Base-by-base conservation (phyloP, 2,113 vertebrate genomes). In the Prinia subflava region DNA sequence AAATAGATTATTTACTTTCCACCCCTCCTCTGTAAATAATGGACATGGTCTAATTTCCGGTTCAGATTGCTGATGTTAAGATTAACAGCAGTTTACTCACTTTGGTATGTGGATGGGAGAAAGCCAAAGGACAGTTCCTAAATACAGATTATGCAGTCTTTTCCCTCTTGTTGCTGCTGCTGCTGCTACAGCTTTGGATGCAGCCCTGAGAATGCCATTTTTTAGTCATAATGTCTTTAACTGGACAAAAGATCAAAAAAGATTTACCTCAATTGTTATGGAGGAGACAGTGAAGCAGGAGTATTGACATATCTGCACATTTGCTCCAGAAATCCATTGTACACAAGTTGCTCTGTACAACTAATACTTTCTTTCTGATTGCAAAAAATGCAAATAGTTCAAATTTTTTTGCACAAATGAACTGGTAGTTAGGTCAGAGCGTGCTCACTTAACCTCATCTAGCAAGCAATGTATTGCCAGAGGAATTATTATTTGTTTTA, bases 1-100 rank as follows among this genome's bases (percentile, higher is more conserved):
- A 94, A 91, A 81, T 81, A 46, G 6, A 68, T 75, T 85, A 87
- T 91, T 91, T 83, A 55, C 35, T 92, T 94, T 83, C 83, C 39
- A 83, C 21, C 33, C 18, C 31, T 23, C n/a, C 76, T 83, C 84
- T n/a, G 87, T 79, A 81, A 95, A 96, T 90, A 87, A 93, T 27
- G 44, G 84, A 60, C 44, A 60, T 85, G 31, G 57, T 90, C 70
- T 90, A 87, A 93, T 94, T 95, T 95, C 78, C 1, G 1, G 30
- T 59, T 90, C 62, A 79, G 78, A 57, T 59, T 30, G 53, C 47
- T 86, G 87, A 73, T 81, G 39, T 75, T 59, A 67, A 89, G 90
- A 92, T 93, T 89, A 94, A 25, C 19, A 64, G 44, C 4, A 10
- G 41, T 87, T 87, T 76, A 31, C 70, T 73, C 13, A 5, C 30